Evolutionary conservation across 2,888 invertebrate genomes (phyloP).

Genomic region (Diabrotica balteata): DNA sequence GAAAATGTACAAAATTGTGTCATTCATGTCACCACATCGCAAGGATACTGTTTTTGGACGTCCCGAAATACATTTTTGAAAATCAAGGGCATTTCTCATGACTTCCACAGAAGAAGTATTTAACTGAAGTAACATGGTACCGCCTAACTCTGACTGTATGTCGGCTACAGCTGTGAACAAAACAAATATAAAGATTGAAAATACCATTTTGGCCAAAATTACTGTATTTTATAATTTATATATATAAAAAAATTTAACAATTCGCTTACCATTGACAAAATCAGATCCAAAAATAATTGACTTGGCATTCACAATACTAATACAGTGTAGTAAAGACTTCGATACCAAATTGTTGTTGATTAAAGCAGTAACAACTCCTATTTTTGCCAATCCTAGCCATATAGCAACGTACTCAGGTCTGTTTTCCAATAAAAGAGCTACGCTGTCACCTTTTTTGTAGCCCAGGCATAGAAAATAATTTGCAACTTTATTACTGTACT

Average conservation of each 20-base stretch:
- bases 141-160: conserved; percentile 51
- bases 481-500: conserved; percentile 80
- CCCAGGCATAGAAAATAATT: conserved; percentile 78
- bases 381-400: conserved; percentile 92
- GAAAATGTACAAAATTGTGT: conserved; percentile 73
- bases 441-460: conserved; percentile 81
- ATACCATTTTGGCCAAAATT: too few relatives aligned
- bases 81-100: too few relatives aligned
- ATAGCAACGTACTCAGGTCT: conserved; percentile 85
- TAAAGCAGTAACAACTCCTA: conserved; percentile 84
- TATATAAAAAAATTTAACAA: too few relatives aligned
- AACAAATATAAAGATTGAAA: too few relatives aligned
- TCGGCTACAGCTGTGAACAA: conserved; percentile 52
- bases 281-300: conserved; percentile 79
- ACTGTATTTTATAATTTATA: too few relatives aligned
- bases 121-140: conserved; percentile 56
- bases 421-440: conserved; percentile 89
- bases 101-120: conserved; percentile 29
- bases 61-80: too few relatives aligned
- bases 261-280: conserved; percentile 53
- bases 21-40: conserved; percentile 29
- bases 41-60: too few relatives aligned
- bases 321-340: conserved; percentile 82
- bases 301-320: conserved; percentile 79
- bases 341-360: conserved; percentile 89